Conservation (phyloP, 2,888 invertebrate genomes). For the Amiota minor region DNA sequence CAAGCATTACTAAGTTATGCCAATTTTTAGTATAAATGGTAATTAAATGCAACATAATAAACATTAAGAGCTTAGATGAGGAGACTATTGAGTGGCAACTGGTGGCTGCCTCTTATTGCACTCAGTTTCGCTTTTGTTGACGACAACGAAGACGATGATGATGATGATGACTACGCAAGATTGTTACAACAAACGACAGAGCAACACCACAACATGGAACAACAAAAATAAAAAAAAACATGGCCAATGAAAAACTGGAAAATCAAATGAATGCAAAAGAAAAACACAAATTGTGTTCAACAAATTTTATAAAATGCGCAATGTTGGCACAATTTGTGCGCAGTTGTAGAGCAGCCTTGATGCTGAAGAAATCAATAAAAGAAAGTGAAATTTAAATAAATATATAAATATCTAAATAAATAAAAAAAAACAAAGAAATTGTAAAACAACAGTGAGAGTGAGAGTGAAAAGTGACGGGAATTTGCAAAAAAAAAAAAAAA, state of each 20-base stretch:
- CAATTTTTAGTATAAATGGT: too few relatives aligned
- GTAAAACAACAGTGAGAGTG: slow-evolving; percentile 55
- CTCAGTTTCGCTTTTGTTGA: slow-evolving; percentile 34
- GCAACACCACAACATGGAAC: slow-evolving; percentile 31
- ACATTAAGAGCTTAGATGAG: too few relatives aligned
- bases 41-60: too few relatives aligned
- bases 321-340: slow-evolving; percentile 46
- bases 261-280: slow-evolving; percentile 45
- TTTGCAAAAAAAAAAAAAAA: not conserved
- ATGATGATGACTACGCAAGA: slow-evolving; percentile 10
- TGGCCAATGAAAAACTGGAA: slow-evolving; percentile 57
- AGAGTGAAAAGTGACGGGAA: slow-evolving; percentile 41
- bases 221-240: not conserved
- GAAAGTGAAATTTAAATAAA: slow-evolving; percentile 12
- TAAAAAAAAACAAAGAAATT: slow-evolving; percentile 49
- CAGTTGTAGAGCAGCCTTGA: slow-evolving; percentile 54
- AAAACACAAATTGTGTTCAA: slow-evolving; percentile 46
- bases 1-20: too few relatives aligned
- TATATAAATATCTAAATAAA: too few relatives aligned
- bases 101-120: not conserved
- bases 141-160: slow-evolving; percentile 38
- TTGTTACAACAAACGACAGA: not conserved
- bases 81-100: not conserved
- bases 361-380: slow-evolving; percentile 6
- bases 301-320: slow-evolving; percentile 61